A percentile compares a stretch with the other conserved stretches of the same genome.
Conservation (phyloP, 2,888 invertebrate genomes). For the Litoditis marina region DNA sequence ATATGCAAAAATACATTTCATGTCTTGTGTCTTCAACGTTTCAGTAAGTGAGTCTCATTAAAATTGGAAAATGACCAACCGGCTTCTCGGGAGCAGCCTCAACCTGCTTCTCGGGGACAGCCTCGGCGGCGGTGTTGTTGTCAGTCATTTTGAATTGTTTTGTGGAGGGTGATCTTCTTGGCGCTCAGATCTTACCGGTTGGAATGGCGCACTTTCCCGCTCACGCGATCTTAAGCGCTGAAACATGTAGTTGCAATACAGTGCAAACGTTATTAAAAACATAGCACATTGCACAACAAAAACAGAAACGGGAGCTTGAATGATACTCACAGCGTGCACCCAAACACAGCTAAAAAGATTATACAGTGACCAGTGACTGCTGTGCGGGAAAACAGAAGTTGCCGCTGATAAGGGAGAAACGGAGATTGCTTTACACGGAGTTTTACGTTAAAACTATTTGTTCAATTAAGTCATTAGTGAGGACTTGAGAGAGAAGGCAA, state of each 20-base stretch:
- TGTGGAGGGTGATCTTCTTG: not conserved
- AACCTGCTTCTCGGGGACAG: not conserved
- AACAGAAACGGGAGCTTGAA: not conserved
- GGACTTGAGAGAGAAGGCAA: too few relatives aligned
- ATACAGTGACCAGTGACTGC: too few relatives aligned
- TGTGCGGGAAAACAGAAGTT: too few relatives aligned
- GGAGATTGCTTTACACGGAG: too few relatives aligned
- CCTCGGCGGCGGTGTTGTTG: conserved; percentile 11
- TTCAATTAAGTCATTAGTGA: too few relatives aligned
- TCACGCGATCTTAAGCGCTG: conserved; percentile 20
- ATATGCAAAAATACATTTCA: too few relatives aligned
- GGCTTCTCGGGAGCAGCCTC: not conserved
- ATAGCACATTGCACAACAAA: not conserved
- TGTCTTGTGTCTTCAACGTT: too few relatives aligned
- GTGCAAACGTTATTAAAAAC: not conserved
- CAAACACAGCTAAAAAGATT: too few relatives aligned
- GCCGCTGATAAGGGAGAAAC: too few relatives aligned
- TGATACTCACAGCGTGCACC: not conserved
- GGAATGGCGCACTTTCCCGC: conserved; percentile 20
- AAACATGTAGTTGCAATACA: conserved; percentile 2
- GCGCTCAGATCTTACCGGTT: conserved; percentile 25
- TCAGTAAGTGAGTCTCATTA: too few relatives aligned
- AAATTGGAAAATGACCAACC: not conserved
- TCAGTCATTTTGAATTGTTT: conserved; percentile 16
- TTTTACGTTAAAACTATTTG: too few relatives aligned